phyloP scores from a whole-genome alignment of 2,113 vertebrate genomes.

The Pachyramphus minor region DNA sequence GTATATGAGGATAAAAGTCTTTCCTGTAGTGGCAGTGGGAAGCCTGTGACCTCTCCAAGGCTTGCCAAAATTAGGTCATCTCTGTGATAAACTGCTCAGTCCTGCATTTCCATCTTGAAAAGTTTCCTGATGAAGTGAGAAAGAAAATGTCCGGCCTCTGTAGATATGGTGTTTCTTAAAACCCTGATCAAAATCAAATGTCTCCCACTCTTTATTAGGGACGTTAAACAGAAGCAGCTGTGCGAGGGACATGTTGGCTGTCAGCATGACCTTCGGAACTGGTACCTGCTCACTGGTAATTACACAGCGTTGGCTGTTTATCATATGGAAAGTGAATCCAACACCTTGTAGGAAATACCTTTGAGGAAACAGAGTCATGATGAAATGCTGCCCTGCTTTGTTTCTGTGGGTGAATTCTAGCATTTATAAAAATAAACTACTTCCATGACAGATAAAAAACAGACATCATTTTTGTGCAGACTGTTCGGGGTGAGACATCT shows the following conservation, averaged over 20 bases:
- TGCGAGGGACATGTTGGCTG: not conserved
- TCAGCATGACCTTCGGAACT: conserved; percentile 36
- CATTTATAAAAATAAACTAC: conserved; percentile 13
- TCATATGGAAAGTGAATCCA: conserved; percentile 45
- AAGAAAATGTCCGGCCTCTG: conserved; percentile 46
- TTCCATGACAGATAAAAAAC: conserved; percentile 27
- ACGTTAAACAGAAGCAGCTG: conserved; percentile 59
- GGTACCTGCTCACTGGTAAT: conserved; percentile 44
- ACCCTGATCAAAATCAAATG: conserved; percentile 65
- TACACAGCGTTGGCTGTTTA: conserved; percentile 21
- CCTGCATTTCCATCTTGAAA: conserved; percentile 46
- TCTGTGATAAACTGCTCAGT: conserved; percentile 45
- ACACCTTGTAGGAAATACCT: conserved; percentile 59
- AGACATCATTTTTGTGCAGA: not conserved
- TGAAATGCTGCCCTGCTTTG: conserved; percentile 21
- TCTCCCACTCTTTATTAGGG: conserved; percentile 22
- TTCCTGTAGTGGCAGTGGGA: not conserved
- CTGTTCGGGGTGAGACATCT: not conserved
- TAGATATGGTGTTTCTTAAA: conserved; percentile 47
- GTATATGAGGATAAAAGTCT: not conserved
- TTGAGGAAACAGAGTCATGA: conserved; percentile 2
- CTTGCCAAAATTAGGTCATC: conserved; percentile 45
- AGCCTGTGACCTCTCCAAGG: conserved; percentile 26
- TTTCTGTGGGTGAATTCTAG: conserved; percentile 2
- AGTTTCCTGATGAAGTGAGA: conserved; percentile 62